Evolutionary conservation across 2,113 vertebrate species (phyloP).

Genomic region (Cricetomys ansorgei): DNA sequence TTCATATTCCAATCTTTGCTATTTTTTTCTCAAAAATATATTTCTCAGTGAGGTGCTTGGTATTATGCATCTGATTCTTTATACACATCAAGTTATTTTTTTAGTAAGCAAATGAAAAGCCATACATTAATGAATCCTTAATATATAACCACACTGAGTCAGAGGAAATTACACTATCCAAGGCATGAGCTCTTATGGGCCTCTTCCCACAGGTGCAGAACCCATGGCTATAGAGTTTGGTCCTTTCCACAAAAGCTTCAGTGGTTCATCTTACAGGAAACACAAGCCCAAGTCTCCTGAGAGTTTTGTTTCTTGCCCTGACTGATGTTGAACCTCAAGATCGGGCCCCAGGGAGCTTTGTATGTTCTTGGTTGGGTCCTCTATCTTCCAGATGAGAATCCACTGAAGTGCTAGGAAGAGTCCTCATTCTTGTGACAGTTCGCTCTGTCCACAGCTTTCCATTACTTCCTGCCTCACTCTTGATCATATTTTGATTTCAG

Average conservation of each 20-base stretch:
- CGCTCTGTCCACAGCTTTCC: too few species aligned
- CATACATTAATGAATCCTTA: not conserved
- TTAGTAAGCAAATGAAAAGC: not conserved
- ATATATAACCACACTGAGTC: not conserved
- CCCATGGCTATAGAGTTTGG: not conserved
- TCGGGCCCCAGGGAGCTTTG: fast-evolving
- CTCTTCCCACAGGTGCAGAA: not conserved
- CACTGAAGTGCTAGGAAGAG: not conserved
- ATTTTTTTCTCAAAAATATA: not conserved
- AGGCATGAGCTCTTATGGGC: not conserved
- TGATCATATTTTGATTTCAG: not conserved
- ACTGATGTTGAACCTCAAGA: not conserved
- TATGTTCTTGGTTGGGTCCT: not conserved
- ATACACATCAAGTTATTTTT: not conserved
- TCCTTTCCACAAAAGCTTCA: not conserved
- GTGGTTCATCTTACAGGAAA: not conserved
- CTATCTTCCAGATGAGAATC: not conserved
- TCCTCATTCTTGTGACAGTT: not conserved
- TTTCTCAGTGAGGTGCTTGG: not conserved
- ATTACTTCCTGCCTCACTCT: not conserved
- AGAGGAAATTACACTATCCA: not conserved
- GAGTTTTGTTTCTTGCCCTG: not conserved
- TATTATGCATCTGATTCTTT: not conserved
- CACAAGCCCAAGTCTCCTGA: not conserved
- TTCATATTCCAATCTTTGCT: not conserved